Evolutionary conservation across 2,113 vertebrate species (phyloP), one percentile per base, ranked within the genome.

Genomic region (Chlamydotis undulata): DNA sequence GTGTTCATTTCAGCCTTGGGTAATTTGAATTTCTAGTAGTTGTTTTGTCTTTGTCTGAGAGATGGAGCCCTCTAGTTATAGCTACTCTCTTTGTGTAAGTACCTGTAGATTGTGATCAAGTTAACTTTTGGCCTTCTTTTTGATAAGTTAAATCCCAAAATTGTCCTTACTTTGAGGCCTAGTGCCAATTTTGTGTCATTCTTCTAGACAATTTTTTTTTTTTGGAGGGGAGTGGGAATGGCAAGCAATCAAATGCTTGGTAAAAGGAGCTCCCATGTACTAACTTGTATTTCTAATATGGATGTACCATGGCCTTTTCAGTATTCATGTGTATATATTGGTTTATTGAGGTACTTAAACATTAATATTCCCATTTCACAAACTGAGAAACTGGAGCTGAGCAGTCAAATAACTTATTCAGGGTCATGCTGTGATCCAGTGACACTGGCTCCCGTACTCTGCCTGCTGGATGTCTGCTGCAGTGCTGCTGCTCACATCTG

Each of bases 71-170:
- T 82, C 60, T 71, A 82, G 89, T 95, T 75, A 91, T 6, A 87
- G 55, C 29, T 64, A 14, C 17, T 82, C 10, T 83, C 70, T 64
- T 67, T 78, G 83, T 93, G 6, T 70, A 68, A 63, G 33, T 89
- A 87, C 60, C 39, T 87, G 57, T 79, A 95, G 95, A 96, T 94
- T 82, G 69, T 49, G 49, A 97, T 93, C 91, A 82, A 89, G 93
- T 79, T 93, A 91, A 91, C 87, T 94, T 95, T 75, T 95, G 80
- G 89, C 93, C 94, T 92, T 88, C 25, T 70, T 56, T 90, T 81
- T 92, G 80, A 87, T 96, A 93, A n/a, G 1, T 91, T 81, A 94
- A 95, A 94, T 89, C 57, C 77, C 33, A 16, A 87, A n/a, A 77
- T 75, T 35, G 41, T 57, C 47, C n/a, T 81, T 14, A 3, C 19